Conservation (phyloP, 2,888 invertebrate species). For the Liodrosophila aerea region DNA sequence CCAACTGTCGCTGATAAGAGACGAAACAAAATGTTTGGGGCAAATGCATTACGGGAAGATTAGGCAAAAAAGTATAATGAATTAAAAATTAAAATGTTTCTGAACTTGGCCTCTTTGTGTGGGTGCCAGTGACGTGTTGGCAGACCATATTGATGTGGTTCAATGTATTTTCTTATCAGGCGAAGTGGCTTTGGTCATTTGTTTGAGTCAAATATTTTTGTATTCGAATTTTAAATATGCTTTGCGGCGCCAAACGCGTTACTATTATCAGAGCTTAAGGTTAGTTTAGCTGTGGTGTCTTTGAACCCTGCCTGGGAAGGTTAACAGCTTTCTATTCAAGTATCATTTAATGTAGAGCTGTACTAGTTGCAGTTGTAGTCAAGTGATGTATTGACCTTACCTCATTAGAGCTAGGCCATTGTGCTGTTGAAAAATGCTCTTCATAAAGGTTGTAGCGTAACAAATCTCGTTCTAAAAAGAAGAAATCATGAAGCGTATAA, state of each 20-base stretch:
- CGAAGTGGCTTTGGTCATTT: constrained; percentile 57
- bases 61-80: constrained; percentile 10
- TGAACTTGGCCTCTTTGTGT: constrained; percentile 72
- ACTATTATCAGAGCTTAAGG: constrained; percentile 15
- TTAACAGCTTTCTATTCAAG: constrained; percentile 11
- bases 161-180: constrained; percentile 40
- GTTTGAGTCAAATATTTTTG: constrained; percentile 51
- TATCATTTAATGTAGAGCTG: too few species aligned
- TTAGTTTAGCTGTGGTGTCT: constrained; percentile 2
- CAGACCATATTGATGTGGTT: constrained; percentile 5
- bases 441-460: constrained; percentile 28
- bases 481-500: constrained; percentile 54
- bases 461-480: constrained; percentile 42
- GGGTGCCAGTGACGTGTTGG: constrained; percentile 16
- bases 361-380: constrained; percentile 4
- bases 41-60: constrained; percentile 54
- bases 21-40: constrained; percentile 27
- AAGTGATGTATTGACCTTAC: constrained; percentile 33
- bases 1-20: constrained; percentile 54
- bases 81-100: constrained; percentile 59
- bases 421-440: constrained; percentile 33
- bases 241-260: constrained; percentile 54
- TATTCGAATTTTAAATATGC: constrained; percentile 43
- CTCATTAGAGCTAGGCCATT: constrained; percentile 46
- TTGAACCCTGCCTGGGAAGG: constrained; percentile 21